Evolutionary conservation across 2,797 vertebrate species (phyloP), one percentile per base, ranked within the genome.

Genomic region (Heterohyrax brucei): DNA sequence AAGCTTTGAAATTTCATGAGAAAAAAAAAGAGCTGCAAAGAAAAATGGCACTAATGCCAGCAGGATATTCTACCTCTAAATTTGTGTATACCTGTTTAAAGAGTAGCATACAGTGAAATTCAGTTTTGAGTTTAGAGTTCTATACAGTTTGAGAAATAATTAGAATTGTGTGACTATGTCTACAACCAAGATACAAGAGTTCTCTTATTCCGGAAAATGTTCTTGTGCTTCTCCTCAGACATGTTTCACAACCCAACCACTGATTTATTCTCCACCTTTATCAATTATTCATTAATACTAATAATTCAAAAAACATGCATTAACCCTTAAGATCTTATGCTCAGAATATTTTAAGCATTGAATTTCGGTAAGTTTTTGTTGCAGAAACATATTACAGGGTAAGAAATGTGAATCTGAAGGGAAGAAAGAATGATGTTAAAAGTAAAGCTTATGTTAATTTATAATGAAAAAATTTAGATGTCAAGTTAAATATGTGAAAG

Each of bases 331-430:
- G 75, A 14, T 93, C 73, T 91, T 90, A 82, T 6, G 33, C 7
- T 79, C 91, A 62, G 48, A 59, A 73, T 33, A 26, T 75, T 94
- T 92, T 19, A n/a, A 85, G 94, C 84, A 46, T 83, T 79, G 7
- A 75, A 90, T 82, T 82, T 59, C 68, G 2, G 9, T 50, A 44
- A 24, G 33, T 62, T 56, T 56, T 61, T 61, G 33, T 53, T 85
- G 22, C 70, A 91, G 19, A 79, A 10, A 59, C 2, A 12, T 77
- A 12, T 62, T 85, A 59, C 48, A 46, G 21, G 30, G 1, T 59
- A 28, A 89, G 53, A 85, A 68, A 28, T 90, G 19, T 83, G 22
- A 53, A 89, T 73, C 87, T 89, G 2, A 91, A 46, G 4, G 22
- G 59, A n/a, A 70, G 86, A 78, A 19, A 75, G 13, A 26, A 53